Evolutionary conservation across 2,888 invertebrate genomes (phyloP).

Genomic region (Drosophila picticornis): DNA sequence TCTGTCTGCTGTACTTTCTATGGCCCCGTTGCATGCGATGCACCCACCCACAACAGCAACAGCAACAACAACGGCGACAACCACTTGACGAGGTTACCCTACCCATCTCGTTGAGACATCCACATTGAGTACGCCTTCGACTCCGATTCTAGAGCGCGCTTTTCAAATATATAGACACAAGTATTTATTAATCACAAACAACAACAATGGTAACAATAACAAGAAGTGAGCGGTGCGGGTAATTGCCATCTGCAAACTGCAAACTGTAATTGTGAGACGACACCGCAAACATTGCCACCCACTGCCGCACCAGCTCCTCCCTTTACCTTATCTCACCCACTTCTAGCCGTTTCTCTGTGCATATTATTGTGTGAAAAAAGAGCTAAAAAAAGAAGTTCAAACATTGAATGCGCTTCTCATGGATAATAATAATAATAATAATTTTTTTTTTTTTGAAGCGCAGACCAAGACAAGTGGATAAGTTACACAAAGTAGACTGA

Average conservation of each 20-base stretch:
- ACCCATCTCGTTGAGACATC: constrained; percentile 26
- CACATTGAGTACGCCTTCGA: constrained; percentile 39
- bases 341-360: constrained; percentile 51
- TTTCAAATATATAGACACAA: constrained; percentile 63
- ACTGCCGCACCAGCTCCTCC: not conserved
- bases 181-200: constrained; percentile 71
- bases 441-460: constrained; percentile 10
- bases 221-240: constrained; percentile 30
- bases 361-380: constrained; percentile 71
- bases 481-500: constrained; percentile 14
- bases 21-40: constrained; percentile 73
- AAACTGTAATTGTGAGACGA: constrained; percentile 50
- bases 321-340: constrained; percentile 8
- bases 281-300: constrained; percentile 18
- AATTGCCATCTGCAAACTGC: constrained; percentile 50
- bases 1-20: constrained; percentile 67
- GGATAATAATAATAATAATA: constrained; percentile 52
- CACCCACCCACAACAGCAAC: constrained; percentile 41
- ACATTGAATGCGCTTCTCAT: constrained; percentile 74
- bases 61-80: constrained; percentile 33
- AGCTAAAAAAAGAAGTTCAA: constrained; percentile 63
- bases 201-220: constrained; percentile 40
- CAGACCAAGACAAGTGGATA: constrained; percentile 41
- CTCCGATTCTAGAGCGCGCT: constrained; percentile 68
- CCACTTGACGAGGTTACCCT: constrained; percentile 52